Percentiles rank a stretch among this genome's conserved stretches.
Conservation (phyloP, 2,888 invertebrate genomes). For the Lochmaea capreae region DNA sequence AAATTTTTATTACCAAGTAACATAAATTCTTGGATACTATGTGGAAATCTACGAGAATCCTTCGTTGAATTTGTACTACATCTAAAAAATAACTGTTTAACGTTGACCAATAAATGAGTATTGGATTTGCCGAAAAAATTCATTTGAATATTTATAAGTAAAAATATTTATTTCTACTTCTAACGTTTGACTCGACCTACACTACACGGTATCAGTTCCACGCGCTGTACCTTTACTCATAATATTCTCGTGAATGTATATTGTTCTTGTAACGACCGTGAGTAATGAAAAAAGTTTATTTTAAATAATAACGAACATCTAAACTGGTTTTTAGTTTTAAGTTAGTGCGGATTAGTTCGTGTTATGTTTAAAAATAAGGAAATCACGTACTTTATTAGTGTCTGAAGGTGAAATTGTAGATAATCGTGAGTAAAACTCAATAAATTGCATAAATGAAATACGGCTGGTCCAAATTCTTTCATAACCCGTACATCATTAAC, state of each 20-base stretch:
- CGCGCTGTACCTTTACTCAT: neutral
- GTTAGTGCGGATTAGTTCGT: slow-evolving; percentile 5
- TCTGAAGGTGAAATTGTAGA: neutral
- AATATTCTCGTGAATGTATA: neutral
- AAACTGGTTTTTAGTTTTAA: slow-evolving; percentile 22
- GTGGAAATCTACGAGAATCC: too few relatives aligned
- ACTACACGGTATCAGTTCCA: neutral
- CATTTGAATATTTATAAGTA: neutral
- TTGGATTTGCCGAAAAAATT: neutral
- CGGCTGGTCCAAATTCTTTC: too few relatives aligned
- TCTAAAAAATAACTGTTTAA: slow-evolving; percentile 2
- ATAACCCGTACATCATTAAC: too few relatives aligned
- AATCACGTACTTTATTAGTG: neutral
- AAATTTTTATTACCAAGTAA: too few relatives aligned
- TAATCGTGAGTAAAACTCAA: neutral
- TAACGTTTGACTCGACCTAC: neutral
- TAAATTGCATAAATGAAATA: too few relatives aligned
- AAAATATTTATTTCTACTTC: neutral
- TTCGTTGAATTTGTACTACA: neutral
- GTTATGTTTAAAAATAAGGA: neutral
- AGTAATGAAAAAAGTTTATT: slow-evolving; percentile 27
- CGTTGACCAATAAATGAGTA: neutral
- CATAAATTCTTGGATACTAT: too few relatives aligned
- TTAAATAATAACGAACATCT: slow-evolving; percentile 18
- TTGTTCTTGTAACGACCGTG: slow-evolving; percentile 33